Percentiles rank a stretch among this genome's conserved stretches.
phyloP scores from a whole-genome alignment of 2,113 vertebrate genomes.

The Axis porcinus region DNA sequence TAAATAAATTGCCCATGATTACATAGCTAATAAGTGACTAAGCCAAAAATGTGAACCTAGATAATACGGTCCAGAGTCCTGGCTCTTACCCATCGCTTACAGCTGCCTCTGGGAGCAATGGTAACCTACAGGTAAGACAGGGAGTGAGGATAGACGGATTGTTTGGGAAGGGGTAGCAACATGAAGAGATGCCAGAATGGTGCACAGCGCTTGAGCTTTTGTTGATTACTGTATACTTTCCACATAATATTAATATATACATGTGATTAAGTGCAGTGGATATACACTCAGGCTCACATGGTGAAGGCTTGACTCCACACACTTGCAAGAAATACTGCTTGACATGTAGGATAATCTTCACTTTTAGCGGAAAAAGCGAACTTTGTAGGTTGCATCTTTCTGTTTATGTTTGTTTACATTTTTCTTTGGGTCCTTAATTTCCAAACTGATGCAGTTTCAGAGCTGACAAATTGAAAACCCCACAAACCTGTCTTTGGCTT shows the following conservation, averaged over 20 bases:
- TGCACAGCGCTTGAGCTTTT: not conserved
- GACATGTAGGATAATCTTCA: not conserved
- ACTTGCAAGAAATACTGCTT: not conserved
- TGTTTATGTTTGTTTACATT: not conserved
- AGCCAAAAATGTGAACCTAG: not conserved
- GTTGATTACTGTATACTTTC: not conserved
- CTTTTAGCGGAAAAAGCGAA: not conserved
- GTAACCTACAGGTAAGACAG: not conserved
- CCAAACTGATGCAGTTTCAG: not conserved
- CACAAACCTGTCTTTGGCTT: not conserved
- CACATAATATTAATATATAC: not conserved
- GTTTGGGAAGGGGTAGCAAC: not conserved
- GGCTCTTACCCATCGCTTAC: not conserved
- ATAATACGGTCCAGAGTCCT: not conserved
- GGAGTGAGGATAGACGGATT: not conserved
- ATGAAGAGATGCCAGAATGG: not conserved
- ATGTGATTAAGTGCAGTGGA: fast-evolving
- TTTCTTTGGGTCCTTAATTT: not conserved
- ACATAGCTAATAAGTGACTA: not conserved
- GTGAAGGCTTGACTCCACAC: not conserved
- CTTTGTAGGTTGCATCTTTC: not conserved
- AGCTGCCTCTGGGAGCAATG: not conserved
- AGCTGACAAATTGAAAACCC: not conserved
- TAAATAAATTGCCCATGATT: not conserved
- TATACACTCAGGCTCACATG: too few species aligned